Percentiles rank a stretch among this genome's conserved stretches.
Evolutionary conservation across 2,797 vertebrate species (phyloP).

Genomic region (Garrulus glandarius): DNA sequence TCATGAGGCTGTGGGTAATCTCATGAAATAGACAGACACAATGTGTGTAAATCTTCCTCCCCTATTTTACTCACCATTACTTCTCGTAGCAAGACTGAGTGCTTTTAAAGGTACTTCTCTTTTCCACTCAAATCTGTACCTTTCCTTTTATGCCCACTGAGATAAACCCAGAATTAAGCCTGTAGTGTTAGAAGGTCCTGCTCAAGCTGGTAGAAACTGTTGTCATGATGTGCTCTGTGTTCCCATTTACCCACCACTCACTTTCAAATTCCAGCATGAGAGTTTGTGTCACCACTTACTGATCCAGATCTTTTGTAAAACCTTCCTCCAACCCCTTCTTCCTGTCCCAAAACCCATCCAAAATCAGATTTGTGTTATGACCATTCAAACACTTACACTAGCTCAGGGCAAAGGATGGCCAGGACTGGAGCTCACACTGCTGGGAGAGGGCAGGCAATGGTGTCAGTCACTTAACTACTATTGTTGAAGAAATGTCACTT

Average conservation of each 20-base stretch:
- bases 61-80: neutral
- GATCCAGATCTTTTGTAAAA: neutral
- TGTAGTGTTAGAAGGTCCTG: neutral
- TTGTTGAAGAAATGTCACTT: neutral
- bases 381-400: neutral
- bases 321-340: neutral
- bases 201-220: neutral
- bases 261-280: neutral
- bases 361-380: neutral
- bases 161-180: neutral
- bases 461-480: neutral
- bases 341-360: rapidly evolving
- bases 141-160: neutral
- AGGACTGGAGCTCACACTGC: neutral
- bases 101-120: neutral
- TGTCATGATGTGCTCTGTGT: rapidly evolving
- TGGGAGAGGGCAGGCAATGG: neutral
- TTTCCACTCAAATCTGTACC: neutral
- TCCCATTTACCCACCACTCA: neutral
- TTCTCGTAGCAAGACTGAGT: neutral
- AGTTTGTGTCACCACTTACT: neutral
- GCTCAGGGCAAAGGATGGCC: neutral
- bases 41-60: neutral
- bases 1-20: neutral
- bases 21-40: neutral